These are phyloP conservation scores for Festucalex cinctus DNA, from an alignment of 2,113 vertebrate genomes.

Conservation along the genomic window DNA sequence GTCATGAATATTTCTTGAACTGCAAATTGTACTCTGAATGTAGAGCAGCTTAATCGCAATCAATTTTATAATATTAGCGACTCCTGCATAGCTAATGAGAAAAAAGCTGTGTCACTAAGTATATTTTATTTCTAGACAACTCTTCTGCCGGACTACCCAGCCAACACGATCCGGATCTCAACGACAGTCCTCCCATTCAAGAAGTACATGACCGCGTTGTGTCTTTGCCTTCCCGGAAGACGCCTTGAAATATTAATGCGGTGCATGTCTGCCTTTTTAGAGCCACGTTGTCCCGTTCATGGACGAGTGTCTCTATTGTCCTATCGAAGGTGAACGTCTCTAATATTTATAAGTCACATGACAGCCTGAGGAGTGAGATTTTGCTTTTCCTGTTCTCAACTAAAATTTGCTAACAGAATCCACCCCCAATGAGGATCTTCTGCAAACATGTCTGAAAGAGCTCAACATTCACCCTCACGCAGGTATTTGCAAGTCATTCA, in stretches of 20 bases:
- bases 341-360: background rate
- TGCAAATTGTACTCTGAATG: no score
- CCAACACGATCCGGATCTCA: conserved; percentile 6
- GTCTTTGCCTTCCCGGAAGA: background rate
- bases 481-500: conserved; percentile 34
- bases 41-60: no score
- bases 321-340: background rate
- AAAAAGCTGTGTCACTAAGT: no score
- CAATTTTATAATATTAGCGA: no score
- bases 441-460: conserved; percentile 53
- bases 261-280: conserved; percentile 28
- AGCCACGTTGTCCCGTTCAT: conserved; percentile 5
- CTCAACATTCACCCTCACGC: conserved; percentile 51
- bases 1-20: background rate
- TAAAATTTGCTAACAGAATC: conserved; percentile 21
- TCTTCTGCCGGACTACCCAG: conserved; percentile 39
- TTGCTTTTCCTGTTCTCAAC: background rate
- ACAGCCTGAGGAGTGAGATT: background rate
- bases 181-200: conserved; percentile 19
- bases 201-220: conserved; percentile 32
- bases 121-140: background rate
- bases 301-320: conserved; percentile 15
- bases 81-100: no score
- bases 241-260: background rate
- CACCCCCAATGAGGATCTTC: conserved; percentile 33